Evolutionary conservation across 2,797 vertebrate genomes (phyloP).

Genomic region (Parauchenoglanis ngamensis): DNA sequence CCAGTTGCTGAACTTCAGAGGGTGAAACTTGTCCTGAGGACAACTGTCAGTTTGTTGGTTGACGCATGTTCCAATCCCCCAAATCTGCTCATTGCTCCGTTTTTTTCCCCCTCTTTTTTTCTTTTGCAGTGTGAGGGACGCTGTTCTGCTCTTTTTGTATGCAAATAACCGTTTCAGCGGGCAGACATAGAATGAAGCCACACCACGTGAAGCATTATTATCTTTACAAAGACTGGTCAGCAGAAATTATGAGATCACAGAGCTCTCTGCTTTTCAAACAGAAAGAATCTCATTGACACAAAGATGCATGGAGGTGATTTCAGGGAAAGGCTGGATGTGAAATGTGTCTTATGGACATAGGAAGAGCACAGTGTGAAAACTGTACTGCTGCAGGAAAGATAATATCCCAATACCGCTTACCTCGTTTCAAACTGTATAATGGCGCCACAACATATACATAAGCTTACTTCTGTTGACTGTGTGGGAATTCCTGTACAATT

Average conservation of each 20-base stretch:
- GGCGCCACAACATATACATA: background rate
- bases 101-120: too few species aligned
- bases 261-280: background rate
- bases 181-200: conserved; percentile 43
- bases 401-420: background rate
- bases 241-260: background rate
- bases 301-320: background rate
- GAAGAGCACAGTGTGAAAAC: background rate
- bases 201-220: conserved; percentile 32
- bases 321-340: background rate
- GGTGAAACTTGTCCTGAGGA: background rate
- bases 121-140: background rate
- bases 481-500: background rate
- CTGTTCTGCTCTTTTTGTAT: conserved; percentile 48
- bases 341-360: background rate
- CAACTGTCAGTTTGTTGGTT: background rate
- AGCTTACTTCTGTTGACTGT: background rate
- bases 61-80: background rate
- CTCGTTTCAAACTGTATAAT: background rate
- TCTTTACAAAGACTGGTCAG: background rate
- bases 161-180: conserved; percentile 49
- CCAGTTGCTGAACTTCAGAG: background rate
- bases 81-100: conserved; percentile 6
- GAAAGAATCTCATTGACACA: background rate
- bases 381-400: background rate